These are phyloP conservation scores for Malurus cyaneus DNA, from an alignment of 2,113 vertebrate species.

Conservation along the genomic window DNA sequence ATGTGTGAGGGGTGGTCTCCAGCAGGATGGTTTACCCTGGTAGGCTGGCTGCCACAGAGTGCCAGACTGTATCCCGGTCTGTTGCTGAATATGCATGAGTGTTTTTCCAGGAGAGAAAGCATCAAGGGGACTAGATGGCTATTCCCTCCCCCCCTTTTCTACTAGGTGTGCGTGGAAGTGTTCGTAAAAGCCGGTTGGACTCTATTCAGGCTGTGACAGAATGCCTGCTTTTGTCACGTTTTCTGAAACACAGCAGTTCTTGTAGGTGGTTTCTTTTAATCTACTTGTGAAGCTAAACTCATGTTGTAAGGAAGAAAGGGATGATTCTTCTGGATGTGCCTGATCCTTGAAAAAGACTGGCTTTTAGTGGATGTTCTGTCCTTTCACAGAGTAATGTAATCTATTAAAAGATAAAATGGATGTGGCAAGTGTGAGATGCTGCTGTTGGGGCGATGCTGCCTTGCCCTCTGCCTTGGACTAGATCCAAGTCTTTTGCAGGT, in stretches of 20 bases:
- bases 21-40: background rate
- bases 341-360: background rate
- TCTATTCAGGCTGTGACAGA: background rate
- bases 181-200: background rate
- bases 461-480: background rate
- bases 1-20: background rate
- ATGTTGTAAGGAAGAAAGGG: background rate
- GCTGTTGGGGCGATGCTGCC: background rate
- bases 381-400: background rate
- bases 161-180: background rate
- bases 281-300: background rate
- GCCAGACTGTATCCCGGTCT: background rate
- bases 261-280: conserved; percentile 30
- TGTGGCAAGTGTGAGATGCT: background rate
- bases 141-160: background rate
- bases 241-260: background rate
- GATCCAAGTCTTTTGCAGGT: background rate
- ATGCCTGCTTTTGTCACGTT: background rate
- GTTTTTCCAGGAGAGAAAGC: background rate
- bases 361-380: background rate
- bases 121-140: background rate
- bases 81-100: background rate
- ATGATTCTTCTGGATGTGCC: background rate
- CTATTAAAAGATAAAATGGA: background rate
- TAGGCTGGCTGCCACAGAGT: background rate